phyloP scores from a whole-genome alignment of 1,140 invertebrate species.

The Wiebesia pumilae region DNA sequence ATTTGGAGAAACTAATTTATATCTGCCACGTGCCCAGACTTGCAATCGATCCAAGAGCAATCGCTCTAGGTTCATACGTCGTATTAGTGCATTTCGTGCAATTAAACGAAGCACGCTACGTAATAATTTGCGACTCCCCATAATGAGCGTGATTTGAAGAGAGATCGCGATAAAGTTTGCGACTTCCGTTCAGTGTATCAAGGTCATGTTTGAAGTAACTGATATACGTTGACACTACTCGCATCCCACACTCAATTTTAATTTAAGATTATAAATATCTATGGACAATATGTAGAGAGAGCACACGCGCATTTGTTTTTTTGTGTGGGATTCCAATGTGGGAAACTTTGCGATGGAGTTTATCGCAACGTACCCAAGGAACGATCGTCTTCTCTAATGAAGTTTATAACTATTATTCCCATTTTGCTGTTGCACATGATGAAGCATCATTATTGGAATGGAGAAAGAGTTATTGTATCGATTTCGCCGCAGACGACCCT shows the following conservation, averaged over 20 bases:
- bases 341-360: too few relatives aligned
- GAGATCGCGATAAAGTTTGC: background rate
- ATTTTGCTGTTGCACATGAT: background rate
- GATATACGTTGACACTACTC: constrained; percentile 5
- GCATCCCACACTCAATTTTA: background rate
- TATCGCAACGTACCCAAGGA: too few relatives aligned
- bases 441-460: background rate
- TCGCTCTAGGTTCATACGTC: background rate
- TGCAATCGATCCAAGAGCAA: background rate
- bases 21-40: too few relatives aligned
- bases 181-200: background rate
- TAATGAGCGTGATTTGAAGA: too few relatives aligned
- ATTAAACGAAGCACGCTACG: background rate
- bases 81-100: background rate
- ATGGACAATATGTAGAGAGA: too few relatives aligned
- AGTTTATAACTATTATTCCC: background rate
- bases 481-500: background rate
- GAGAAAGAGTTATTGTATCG: background rate
- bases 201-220: constrained; percentile 30
- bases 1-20: constrained; percentile 27
- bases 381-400: background rate
- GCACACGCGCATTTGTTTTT: background rate
- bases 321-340: too few relatives aligned
- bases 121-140: background rate
- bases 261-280: background rate